Base-by-base conservation (phyloP, 1,140 invertebrate species). In the Araneus ventricosus region DNA sequence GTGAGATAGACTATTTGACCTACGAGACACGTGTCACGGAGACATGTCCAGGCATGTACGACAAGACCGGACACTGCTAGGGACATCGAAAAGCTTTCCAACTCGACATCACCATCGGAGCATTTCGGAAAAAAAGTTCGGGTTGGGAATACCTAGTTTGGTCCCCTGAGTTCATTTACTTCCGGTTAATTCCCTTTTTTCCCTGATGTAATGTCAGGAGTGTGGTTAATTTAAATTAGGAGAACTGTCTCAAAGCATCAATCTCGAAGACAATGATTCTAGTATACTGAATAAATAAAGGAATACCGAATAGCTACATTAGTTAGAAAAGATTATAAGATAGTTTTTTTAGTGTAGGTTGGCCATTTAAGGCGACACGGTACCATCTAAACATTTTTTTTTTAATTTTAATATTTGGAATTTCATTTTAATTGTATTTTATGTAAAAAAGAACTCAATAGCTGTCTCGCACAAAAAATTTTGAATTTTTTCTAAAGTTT, bases 41-140 rank as follows among this genome's bases (percentile, higher is more conserved):
- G 91, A 86, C 84, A 59, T 87, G 91, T 87, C 84, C 91, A 59
- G 6, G 63, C 84, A 14, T 92, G 91, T 92, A 8, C 20, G 91
- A 92, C 91, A 92, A 27, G 91, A 37, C 82, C 61, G 80, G 90
- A 92, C 90, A 92, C 39, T 57, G 63, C 57, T 22, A 45, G 30
- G 75, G 63, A 92, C 91, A 92, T 79, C 17, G 91, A 92, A 92
- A 92, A 92, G 91, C 91, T 92, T 70, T 92, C 84, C 37, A 39
- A 39, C 30, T 57, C 20, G 67, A 79, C 86, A 88, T 82, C 41
- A 41, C 39, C 41, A 45, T 82, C 80, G 41, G 34, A 88, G 41
- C 30, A 22, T 41, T 24, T 39, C 17, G 52, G 52, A 90, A 90
- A 90, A 82, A 90, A 82, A 20, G 52, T 75, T 57, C 30, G 52